phyloP scores from a whole-genome alignment of 2,113 vertebrate genomes.

The Gyps fulvus region DNA sequence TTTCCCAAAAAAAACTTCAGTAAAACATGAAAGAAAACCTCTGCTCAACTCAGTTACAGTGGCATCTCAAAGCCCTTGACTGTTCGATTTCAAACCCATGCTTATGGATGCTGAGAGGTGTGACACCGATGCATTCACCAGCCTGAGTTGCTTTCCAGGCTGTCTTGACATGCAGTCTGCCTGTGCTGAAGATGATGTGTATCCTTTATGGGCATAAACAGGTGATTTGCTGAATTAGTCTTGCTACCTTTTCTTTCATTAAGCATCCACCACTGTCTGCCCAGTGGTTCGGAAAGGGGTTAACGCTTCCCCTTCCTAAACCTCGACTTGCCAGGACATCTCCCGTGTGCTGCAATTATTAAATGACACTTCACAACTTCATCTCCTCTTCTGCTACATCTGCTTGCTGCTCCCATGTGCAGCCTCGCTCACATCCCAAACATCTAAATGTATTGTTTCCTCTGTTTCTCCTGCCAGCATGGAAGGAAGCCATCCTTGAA shows the following conservation, averaged over 20 bases:
- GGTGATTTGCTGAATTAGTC: not conserved
- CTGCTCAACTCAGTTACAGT: accelerated
- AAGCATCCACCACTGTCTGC: not conserved
- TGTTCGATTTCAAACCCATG: accelerated
- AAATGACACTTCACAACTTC: slow-evolving; percentile 61
- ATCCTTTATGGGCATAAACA: not conserved
- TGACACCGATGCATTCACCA: accelerated
- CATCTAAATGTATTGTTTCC: slow-evolving; percentile 62
- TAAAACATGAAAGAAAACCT: not conserved
- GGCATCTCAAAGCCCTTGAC: not conserved
- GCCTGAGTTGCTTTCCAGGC: accelerated
- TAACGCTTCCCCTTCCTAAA: not conserved
- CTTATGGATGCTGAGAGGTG: not conserved
- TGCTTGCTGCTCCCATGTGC: slow-evolving; percentile 56
- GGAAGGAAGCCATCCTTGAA: slow-evolving; percentile 69
- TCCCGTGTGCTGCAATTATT: slow-evolving; percentile 51
- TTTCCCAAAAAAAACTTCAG: no score
- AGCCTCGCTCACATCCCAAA: slow-evolving; percentile 32
- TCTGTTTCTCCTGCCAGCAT: slow-evolving; percentile 59
- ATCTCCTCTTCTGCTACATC: slow-evolving; percentile 63
- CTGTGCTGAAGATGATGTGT: accelerated
- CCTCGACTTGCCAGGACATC: not conserved
- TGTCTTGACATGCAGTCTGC: not conserved
- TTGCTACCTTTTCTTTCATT: not conserved
- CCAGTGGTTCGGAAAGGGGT: not conserved